phyloP scores from a whole-genome alignment of 53 echinoderm and acorn worm species.

The Astropecten irregularis region DNA sequence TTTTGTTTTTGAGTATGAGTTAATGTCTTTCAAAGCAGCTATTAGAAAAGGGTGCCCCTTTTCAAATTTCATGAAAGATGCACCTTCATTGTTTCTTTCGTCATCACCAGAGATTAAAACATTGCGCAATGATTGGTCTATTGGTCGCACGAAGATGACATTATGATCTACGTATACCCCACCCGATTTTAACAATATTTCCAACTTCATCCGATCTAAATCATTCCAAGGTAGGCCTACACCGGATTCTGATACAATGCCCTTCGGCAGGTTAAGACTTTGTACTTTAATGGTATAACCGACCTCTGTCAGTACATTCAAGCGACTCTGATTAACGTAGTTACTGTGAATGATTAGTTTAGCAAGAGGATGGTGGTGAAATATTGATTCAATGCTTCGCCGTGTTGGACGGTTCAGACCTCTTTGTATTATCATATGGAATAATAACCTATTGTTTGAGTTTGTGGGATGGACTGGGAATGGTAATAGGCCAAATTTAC shows the following conservation, averaged over 20 bases:
- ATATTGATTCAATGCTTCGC: not conserved
- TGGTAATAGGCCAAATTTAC: slow-evolving; percentile 8
- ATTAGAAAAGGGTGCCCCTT: not conserved
- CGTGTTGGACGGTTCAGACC: not conserved
- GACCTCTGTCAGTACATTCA: slow-evolving; percentile 5
- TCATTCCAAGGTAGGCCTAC: not conserved
- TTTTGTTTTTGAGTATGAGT: not conserved
- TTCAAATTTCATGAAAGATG: slow-evolving; percentile 15
- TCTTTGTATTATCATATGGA: not conserved
- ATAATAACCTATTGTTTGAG: not conserved
- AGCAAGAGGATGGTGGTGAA: slow-evolving; percentile 3
- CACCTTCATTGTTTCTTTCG: not conserved
- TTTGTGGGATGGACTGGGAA: not conserved
- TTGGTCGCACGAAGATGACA: not conserved
- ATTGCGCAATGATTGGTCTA: not conserved
- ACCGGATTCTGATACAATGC: not conserved
- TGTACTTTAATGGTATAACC: not conserved
- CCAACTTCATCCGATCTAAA: not conserved
- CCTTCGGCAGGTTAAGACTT: not conserved
- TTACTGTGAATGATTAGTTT: not conserved
- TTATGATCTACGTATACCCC: not conserved
- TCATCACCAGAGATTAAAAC: not conserved
- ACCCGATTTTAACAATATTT: not conserved
- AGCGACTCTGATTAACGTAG: not conserved
- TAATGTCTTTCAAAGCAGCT: not conserved